phyloP scores from a whole-genome alignment of 2,888 invertebrate genomes.

The Dorcus parallelipipedus region DNA sequence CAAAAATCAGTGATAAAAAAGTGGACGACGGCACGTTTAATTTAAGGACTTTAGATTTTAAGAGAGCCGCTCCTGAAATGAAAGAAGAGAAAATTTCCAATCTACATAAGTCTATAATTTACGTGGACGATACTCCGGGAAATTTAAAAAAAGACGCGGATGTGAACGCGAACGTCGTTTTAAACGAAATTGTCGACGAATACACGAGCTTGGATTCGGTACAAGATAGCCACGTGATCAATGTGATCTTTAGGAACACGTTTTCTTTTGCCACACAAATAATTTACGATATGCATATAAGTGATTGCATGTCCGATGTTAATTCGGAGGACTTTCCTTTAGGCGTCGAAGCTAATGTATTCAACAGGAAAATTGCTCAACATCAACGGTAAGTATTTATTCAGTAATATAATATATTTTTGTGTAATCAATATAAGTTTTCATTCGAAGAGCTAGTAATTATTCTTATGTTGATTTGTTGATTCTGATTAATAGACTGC shows the following conservation, averaged over 20 bases:
- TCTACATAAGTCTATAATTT: constrained; percentile 45
- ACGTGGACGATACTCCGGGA: constrained; percentile 34
- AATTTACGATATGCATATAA: constrained; percentile 40
- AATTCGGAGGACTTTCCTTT: constrained; percentile 44
- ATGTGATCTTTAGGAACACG: constrained; percentile 44
- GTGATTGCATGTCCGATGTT: constrained; percentile 34
- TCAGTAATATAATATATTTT: too few relatives aligned
- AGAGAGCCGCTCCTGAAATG: constrained; percentile 11
- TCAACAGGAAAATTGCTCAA: constrained; percentile 30
- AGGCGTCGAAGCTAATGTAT: constrained; percentile 45
- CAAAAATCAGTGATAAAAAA: constrained; percentile 48
- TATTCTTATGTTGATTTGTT: too few relatives aligned
- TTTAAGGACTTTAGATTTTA: constrained; percentile 10
- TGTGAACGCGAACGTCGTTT: constrained; percentile 25
- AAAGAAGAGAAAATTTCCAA: constrained; percentile 19
- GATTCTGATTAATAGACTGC: too few relatives aligned
- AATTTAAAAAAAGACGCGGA: constrained; percentile 20
- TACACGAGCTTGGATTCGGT: constrained; percentile 38
- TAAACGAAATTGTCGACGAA: constrained; percentile 43
- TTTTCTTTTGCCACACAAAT: constrained; percentile 44
- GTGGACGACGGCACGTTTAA: constrained; percentile 4
- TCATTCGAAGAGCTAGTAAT: too few relatives aligned
- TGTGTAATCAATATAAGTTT: too few relatives aligned
- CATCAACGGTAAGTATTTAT: constrained; percentile 19
- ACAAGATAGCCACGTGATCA: constrained; percentile 40